Conservation (phyloP, 2,888 invertebrate genomes). For the Lithophane ornitopus region DNA sequence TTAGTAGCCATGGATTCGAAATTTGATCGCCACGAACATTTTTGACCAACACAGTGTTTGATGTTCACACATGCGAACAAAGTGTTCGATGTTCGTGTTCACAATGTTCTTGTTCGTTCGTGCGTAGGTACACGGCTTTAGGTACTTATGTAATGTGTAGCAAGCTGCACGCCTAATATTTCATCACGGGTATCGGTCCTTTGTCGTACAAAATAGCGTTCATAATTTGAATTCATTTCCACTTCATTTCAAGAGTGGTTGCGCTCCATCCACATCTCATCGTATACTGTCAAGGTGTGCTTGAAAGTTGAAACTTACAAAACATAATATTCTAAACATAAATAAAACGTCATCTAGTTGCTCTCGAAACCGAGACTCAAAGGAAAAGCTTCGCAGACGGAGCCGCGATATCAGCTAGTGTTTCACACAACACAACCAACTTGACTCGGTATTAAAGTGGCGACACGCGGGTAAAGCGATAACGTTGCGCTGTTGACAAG, state of each 20-base stretch:
- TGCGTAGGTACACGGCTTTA: too few species aligned
- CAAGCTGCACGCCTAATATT: background rate
- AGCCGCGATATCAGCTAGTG: slow-evolving; percentile 36
- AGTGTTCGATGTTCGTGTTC: too few species aligned
- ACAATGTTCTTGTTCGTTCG: too few species aligned
- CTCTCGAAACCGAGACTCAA: slow-evolving; percentile 61
- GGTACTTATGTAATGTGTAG: too few species aligned
- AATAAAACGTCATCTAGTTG: slow-evolving; percentile 43
- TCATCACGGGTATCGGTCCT: background rate
- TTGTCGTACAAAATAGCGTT: background rate
- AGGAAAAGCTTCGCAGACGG: slow-evolving; percentile 41
- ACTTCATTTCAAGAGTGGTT: slow-evolving; percentile 5
- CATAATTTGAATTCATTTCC: slow-evolving; percentile 26
- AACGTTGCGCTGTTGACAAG: slow-evolving; percentile 1
- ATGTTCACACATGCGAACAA: too few species aligned
- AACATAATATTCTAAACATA: slow-evolving; percentile 40
- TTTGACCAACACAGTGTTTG: too few species aligned
- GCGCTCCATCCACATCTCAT: slow-evolving; percentile 23
- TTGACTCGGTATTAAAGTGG: slow-evolving; percentile 39
- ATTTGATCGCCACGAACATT: too few species aligned
- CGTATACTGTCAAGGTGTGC: slow-evolving; percentile 14
- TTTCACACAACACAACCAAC: slow-evolving; percentile 48
- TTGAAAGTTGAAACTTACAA: slow-evolving; percentile 13
- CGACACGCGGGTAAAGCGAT: slow-evolving; percentile 20
- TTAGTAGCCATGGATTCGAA: too few species aligned